Evolutionary conservation across 2,888 invertebrate genomes (phyloP), one percentile per base, ranked within the genome.

Genomic region (Timandra comae): DNA sequence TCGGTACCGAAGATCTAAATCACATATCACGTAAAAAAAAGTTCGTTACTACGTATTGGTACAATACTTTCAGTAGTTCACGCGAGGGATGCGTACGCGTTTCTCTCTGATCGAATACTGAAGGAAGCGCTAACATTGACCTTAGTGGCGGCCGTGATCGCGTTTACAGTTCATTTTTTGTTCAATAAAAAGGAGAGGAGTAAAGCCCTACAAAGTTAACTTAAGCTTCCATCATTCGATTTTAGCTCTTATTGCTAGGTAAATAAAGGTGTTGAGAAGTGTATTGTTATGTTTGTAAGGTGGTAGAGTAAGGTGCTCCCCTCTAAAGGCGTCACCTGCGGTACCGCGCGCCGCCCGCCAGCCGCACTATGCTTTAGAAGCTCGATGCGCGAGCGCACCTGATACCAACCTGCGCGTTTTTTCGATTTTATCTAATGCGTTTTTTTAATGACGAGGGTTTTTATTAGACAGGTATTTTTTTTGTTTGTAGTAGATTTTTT

Each of bases 131-230:
- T 84, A 85, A 84, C 84, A 85, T 85, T 85, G 85, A 85, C 85
- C 85, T 85, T 85, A 84, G 79, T 72, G 63, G 74, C 81, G 84
- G 85, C 84, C 85, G 85, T 84, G 85, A 84, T 85, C 85, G 85
- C 84, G 81, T 85, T 85, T 85, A 85, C 85, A 85, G 85, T 85
- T 85, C 84, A 85, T 84, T 85, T 85, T 85, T 85, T 85, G 84
- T 81, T 82, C 84, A 80, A 84, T 85, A 85, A 85, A 85, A 85
- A 85, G 85, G 85, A 85, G 85, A 85, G 85, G 80, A 85, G 82
- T 82, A 81, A 74, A 73, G 81, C 81, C 79, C 84, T 84, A 78
- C 80, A 74, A 76, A 30, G 28, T 50, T 52, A 36, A 12, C 8
- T 9, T 28, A 11, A 7, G 2, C 1, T 1, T 4, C 6, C 2